These are phyloP conservation scores for Dynastes hyllus DNA, from an alignment of 2,888 invertebrate species.

Conservation along the genomic window DNA sequence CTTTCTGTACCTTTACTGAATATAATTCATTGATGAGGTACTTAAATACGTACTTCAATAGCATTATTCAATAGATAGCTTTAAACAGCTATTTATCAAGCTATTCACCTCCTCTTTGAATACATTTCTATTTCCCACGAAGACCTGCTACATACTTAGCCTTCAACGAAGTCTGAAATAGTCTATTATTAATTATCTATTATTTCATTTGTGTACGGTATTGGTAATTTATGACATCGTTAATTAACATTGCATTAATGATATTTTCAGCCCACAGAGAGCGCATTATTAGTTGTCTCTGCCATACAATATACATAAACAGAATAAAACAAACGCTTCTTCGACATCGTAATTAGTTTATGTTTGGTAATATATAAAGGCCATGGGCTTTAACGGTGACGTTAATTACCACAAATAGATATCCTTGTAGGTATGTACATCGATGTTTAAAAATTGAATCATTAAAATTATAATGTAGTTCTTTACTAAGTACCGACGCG, in stretches of 20 bases:
- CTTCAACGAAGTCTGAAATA: conserved; percentile 4
- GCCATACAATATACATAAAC: neutral
- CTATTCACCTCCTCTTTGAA: conserved; percentile 1
- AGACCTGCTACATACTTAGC: neutral
- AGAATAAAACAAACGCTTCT: conserved; percentile 30
- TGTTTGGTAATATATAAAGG: conserved; percentile 40
- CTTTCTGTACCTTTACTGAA: neutral
- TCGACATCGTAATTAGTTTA: conserved; percentile 43
- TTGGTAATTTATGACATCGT: conserved; percentile 39
- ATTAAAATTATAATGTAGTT: conserved; percentile 45
- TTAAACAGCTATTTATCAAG: conserved; percentile 6
- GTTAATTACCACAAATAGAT: conserved; percentile 46
- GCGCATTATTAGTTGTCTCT: conserved; percentile 15
- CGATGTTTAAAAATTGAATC: conserved; percentile 49
- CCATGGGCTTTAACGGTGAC: conserved; percentile 35
- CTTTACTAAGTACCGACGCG: conserved; percentile 36
- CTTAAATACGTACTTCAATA: neutral
- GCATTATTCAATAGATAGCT: neutral
- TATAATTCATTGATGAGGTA: neutral
- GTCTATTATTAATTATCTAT: conserved; percentile 42
- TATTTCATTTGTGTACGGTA: conserved; percentile 36
- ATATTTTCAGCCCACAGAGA: conserved; percentile 32
- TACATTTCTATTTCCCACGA: neutral
- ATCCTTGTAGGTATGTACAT: conserved; percentile 36
- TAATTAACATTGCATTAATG: conserved; percentile 43